Evolutionary conservation across 2,113 vertebrate genomes (phyloP).

Genomic region (Protobothrops flavoviridis): DNA sequence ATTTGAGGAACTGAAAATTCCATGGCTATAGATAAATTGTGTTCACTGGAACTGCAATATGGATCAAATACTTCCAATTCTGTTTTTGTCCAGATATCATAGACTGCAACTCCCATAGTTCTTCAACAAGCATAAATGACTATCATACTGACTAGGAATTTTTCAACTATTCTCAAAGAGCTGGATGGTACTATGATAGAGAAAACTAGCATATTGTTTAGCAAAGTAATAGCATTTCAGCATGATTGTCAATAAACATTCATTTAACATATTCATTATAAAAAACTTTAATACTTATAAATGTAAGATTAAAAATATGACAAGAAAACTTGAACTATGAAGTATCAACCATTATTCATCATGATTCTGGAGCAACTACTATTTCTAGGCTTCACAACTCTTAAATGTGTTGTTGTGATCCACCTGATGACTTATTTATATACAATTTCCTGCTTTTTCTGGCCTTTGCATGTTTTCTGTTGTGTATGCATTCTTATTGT

Average conservation of each 20-base stretch:
- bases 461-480: not conserved
- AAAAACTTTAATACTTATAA: not conserved
- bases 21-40: not conserved
- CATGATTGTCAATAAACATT: not conserved
- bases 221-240: not conserved
- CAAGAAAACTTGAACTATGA: not conserved
- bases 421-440: not conserved
- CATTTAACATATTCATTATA: not conserved
- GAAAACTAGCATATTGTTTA: not conserved
- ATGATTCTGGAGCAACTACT: not conserved
- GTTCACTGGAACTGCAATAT: fast-evolving
- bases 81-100: not conserved
- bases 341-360: not conserved
- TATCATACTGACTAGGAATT: not conserved
- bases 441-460: not conserved
- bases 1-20: not conserved
- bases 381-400: not conserved
- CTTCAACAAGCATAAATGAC: not conserved
- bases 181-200: not conserved
- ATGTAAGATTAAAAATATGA: not conserved
- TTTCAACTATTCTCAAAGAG: not conserved
- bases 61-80: not conserved
- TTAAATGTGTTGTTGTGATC: not conserved
- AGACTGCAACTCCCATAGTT: not conserved
- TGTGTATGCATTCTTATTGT: not conserved